Evolutionary conservation across 2,888 invertebrate species (phyloP).

Genomic region (Pyralis farinalis): DNA sequence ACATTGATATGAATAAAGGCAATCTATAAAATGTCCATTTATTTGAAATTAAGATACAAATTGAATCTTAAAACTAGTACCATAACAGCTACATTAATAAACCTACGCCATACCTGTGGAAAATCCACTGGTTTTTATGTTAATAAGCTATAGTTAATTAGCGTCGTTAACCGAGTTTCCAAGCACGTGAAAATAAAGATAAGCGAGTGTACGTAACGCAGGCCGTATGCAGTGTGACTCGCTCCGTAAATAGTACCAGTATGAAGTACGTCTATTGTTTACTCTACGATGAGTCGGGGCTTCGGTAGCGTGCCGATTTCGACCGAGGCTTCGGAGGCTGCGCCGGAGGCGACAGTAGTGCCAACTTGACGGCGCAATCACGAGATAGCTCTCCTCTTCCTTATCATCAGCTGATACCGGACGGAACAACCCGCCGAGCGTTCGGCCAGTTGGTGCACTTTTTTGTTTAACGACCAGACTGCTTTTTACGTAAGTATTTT

Average conservation of each 20-base stretch:
- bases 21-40: no score
- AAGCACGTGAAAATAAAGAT: neutral
- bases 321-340: constrained; percentile 58
- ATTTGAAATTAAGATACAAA: no score
- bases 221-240: neutral
- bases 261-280: constrained; percentile 1
- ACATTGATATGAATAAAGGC: no score
- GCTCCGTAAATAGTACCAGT: neutral
- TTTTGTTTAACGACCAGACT: constrained; percentile 28
- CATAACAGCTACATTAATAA: no score
- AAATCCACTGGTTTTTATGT: no score
- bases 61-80: no score
- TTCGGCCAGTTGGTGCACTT: constrained; percentile 29
- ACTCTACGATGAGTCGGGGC: constrained; percentile 29
- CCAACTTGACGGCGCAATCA: constrained; percentile 65
- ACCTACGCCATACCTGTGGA: no score
- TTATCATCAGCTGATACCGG: constrained; percentile 72
- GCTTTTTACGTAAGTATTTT: constrained; percentile 35
- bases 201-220: neutral
- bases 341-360: constrained; percentile 53
- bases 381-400: constrained; percentile 71
- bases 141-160: neutral
- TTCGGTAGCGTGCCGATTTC: constrained; percentile 6
- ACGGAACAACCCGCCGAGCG: constrained; percentile 41
- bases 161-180: neutral